phyloP scores from a whole-genome alignment of 1,140 invertebrate species.

The Pseudomyrmex gracilis region DNA sequence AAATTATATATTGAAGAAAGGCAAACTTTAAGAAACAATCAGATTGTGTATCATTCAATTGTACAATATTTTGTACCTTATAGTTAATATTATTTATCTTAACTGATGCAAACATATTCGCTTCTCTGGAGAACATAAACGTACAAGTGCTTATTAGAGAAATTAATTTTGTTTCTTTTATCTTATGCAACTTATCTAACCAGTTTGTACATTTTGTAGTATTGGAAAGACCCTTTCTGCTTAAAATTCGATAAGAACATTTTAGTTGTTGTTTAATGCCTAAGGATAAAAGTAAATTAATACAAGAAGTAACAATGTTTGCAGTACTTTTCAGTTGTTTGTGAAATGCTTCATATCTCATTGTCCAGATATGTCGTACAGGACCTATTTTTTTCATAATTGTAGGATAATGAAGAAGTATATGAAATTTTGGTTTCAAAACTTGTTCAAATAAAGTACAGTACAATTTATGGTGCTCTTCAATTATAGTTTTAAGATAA shows the following conservation, averaged over 20 bases:
- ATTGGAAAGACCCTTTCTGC: not conserved
- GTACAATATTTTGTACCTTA: not conserved
- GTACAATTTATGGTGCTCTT: not conserved
- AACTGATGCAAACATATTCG: not conserved
- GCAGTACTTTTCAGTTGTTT: constrained; percentile 15
- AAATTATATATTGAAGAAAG: not conserved
- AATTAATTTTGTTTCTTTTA: constrained; percentile 10
- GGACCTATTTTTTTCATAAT: constrained; percentile 11
- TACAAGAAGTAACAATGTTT: not conserved
- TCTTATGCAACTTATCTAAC: not conserved
- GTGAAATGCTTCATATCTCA: constrained; percentile 16
- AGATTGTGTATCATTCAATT: not conserved
- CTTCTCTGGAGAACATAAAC: not conserved
- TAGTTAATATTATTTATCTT: constrained; percentile 13
- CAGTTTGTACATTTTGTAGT: not conserved
- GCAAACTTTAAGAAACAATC: not conserved
- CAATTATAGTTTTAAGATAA: constrained; percentile 15
- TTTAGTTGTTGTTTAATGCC: not conserved
- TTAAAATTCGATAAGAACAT: constrained; percentile 15
- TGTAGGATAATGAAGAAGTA: not conserved
- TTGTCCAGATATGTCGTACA: constrained; percentile 14
- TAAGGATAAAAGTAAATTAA: not conserved
- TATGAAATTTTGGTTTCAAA: constrained; percentile 5
- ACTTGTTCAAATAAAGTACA: not conserved
- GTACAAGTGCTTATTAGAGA: not conserved